Evolutionary conservation across 2,797 vertebrate genomes (phyloP), one percentile per base, ranked within the genome.

Genomic region (Bothrops alternatus): DNA sequence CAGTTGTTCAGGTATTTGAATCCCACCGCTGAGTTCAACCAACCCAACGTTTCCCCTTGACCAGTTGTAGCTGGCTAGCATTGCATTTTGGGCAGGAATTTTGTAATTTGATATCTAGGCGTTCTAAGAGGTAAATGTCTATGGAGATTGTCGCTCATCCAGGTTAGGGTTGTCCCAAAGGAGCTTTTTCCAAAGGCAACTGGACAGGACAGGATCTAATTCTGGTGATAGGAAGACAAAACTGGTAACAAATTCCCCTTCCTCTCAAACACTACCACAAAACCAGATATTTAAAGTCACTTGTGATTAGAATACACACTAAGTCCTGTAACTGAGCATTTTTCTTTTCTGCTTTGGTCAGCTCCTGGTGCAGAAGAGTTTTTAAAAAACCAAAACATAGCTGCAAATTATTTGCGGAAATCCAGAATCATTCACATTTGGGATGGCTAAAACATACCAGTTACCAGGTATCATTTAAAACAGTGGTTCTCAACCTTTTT

Each of bases 1-100:
- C 47, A 1, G 47, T 50, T 50, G 47, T 50, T 50, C 47, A 50
- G 47, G 6, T 7, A 6, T 50, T 1, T 50, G 47, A 50, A 50
- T 50, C 47, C 47, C 47, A 7, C 47, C 47, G 7, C 6, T 50
- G 88, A 53, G 57, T 92, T 42, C 90, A 89, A 92, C 58, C n/a
- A 69, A 65, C 37, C 28, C 73, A 92, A 93, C 87, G 60, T 93
- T 88, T 92, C 47, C 61, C 82, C 86, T 32, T 47, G 50, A 93
- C 16, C 42, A 58, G 56, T 63, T 60, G 25, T 61, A 28, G 42
- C 56, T 37, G 12, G 42, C 0, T 90, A 94, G 78, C 88, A 25
- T 1, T 13, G 87, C 20, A 28, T 0, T 61, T 92, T 92, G 57
- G 93, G 90, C 93, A 63, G 91, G 47, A 90, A 69, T 50, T 89